Evolutionary conservation across 1,140 invertebrate genomes (phyloP), one percentile per base, ranked within the genome.

Genomic region (Catajapyx aquilonaris): DNA sequence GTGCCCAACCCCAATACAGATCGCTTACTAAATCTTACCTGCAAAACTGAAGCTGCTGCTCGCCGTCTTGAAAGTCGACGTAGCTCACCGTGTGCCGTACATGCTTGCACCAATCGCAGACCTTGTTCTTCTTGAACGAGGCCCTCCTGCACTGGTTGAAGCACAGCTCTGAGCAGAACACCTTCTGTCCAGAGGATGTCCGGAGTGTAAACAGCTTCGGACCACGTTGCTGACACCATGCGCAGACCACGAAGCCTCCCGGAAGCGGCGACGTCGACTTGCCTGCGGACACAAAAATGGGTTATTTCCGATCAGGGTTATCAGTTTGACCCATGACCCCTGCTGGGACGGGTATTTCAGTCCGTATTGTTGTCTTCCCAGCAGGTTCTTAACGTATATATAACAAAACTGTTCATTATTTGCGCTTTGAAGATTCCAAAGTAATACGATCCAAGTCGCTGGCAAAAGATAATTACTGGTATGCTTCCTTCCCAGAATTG

Each of bases 51-150:
- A 65, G 49, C 38, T 63, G 60, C 19, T 56, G 53, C 31, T 65
- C 60, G 1, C 63, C 62, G 41, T 62, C 61, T 36, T 69, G 66
- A 53, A 86, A 84, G 54, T 88, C 84, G 13, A 87, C 81, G 48
- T 86, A 87, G 45, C 79, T 86, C n/a, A 88, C 78, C 0, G 84
- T 85, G 49, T 87, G 81, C 17, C 83, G 60, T 7, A 88, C 73
- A 49, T 88, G 83, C 42, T 79, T 70, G 53, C 85, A 91, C 83
- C 84, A 90, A 54, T 90, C 83, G 52, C 84, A 90, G n/a, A 80
- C 80, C 56, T 85, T 85, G 39, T 81, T 81, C 46, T 78, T 74
- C 55, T 88, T 88, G 56, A 87, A 87, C 41, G 77, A 81, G 0
- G 84, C 83, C 31, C 83, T 60, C 34, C 83, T 61, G 11, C 80